These are phyloP conservation scores for Dermatophagoides farinae DNA, from an alignment of 1,140 invertebrate species.

Conservation along the genomic window DNA sequence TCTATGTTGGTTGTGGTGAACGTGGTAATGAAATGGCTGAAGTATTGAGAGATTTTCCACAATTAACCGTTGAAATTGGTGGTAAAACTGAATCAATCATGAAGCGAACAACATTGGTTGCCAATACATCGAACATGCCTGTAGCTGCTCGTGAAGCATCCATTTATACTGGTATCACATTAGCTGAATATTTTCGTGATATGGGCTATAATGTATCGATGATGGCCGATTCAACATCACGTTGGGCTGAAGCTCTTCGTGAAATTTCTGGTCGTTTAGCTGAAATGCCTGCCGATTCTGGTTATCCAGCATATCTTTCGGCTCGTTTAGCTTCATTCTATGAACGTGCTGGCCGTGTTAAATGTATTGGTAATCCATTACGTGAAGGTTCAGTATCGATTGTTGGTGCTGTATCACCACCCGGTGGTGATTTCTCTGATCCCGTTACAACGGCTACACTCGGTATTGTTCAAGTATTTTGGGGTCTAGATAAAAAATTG, in stretches of 20 bases:
- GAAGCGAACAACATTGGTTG: constrained; percentile 96
- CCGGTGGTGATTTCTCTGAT: constrained; percentile 99
- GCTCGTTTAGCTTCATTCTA: constrained; percentile 97
- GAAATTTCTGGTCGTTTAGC: constrained; percentile 99
- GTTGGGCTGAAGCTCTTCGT: constrained; percentile 98
- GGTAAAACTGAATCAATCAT: constrained; percentile 89
- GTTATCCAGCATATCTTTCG: constrained; percentile 96
- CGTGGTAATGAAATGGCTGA: constrained; percentile 80
- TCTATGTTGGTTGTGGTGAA: constrained; percentile 94
- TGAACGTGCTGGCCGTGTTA: constrained; percentile 91
- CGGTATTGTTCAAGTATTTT: constrained; percentile 95
- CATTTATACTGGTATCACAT: constrained; percentile 96
- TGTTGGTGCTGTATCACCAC: constrained; percentile 96
- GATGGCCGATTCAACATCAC: constrained; percentile 99
- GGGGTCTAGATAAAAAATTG: constrained; percentile 97
- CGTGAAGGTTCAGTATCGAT: constrained; percentile 95
- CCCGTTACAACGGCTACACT: constrained; percentile 96
- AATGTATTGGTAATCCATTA: constrained; percentile 89
- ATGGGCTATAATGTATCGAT: constrained; percentile 99
- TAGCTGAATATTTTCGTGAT: constrained; percentile 92
- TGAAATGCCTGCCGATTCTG: constrained; percentile 91
- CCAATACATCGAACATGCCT: constrained; percentile 99
- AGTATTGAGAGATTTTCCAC: constrained; percentile 95
- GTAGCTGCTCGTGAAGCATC: constrained; percentile 99
- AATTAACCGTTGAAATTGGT: constrained; percentile 87